Evolutionary conservation across 2,113 vertebrate genomes (phyloP).

Genomic region (Pomatorhinus ruficollis): DNA sequence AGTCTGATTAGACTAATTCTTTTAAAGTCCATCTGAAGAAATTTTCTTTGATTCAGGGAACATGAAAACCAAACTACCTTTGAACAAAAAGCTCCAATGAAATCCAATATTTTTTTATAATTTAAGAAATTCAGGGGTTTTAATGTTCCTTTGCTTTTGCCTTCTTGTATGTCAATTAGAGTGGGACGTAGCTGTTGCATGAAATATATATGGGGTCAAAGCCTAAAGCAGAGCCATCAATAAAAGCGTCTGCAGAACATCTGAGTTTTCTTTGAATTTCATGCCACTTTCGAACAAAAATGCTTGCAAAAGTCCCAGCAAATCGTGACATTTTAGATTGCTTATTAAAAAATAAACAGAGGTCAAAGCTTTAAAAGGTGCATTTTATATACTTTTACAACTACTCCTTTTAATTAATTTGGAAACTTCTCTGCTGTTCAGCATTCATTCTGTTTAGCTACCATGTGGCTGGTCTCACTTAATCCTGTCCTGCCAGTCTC

Average conservation of each 20-base stretch:
- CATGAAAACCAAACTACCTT: slow-evolving; percentile 24
- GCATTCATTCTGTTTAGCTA: neutral
- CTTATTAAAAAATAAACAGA: neutral
- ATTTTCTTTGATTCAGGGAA: slow-evolving; percentile 22
- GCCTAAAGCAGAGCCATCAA: neutral
- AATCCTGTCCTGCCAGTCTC: neutral
- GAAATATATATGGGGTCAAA: neutral
- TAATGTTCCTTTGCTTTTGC: neutral
- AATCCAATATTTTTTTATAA: slow-evolving; percentile 4
- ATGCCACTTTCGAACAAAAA: neutral
- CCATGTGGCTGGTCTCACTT: neutral
- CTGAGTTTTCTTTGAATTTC: slow-evolving; percentile 10
- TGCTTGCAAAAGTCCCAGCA: neutral
- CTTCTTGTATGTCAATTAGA: neutral
- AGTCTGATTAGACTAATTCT: slow-evolving; percentile 40
- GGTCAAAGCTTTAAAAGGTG: neutral
- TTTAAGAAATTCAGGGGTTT: neutral
- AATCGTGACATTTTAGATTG: neutral
- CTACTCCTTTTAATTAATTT: neutral
- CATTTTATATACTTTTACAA: neutral
- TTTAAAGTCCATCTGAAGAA: neutral
- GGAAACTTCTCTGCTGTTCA: neutral
- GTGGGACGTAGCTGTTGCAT: neutral
- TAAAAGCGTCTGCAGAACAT: neutral
- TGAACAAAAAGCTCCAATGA: slow-evolving; percentile 5